Evolutionary conservation across 2,888 invertebrate species (phyloP), one percentile per base, ranked within the genome.

Genomic region (Leptinotarsa haldemani): DNA sequence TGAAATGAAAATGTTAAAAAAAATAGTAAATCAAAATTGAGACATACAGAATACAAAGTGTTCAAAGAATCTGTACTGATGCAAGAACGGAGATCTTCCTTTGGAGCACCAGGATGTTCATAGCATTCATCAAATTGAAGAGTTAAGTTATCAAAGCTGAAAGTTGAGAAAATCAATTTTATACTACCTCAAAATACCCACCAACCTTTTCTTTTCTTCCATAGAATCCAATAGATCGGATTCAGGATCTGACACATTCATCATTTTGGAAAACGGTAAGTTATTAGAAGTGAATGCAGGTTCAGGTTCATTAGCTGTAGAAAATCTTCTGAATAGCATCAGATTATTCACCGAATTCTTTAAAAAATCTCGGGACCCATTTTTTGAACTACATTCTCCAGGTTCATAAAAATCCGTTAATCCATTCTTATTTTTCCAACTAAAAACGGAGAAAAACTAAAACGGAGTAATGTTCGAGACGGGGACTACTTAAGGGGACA

Each of bases 41-140:
- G 15, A 61, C 77, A 77, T 73, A 82, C 82, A 15, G 81, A 81
- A 73, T 78, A 80, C 70, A 77, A 82, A 40, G 81, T 82, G 18
- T 74, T 77, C 30, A 78, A 72, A 3, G 82, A 82, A 65, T 80
- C 81, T 22, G 71, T 74, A 73, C 82, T 82, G 22, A 77, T 71
- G 73, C 80, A 78, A 12, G 81, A 80, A 46, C 64, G 68, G 16
- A 78, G 66, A 56, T 81, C 82, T 58, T 81, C 80, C 46, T 53
- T 74, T 40, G 20, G 66, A 13, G 46, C 12, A 56, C 16, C 56
- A 20, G 48, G 18, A 68, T 25, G 47, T 12, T 46, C 56, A 72
- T 46, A n/a, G 47, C 47, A 68, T 13, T 71, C 70, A 53, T 74
- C 65, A 47, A 71, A 69, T 20, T 65, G 69, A 5, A 71, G 63